phyloP scores from a whole-genome alignment of 2,797 vertebrate species.

The Coendou prehensilis region DNA sequence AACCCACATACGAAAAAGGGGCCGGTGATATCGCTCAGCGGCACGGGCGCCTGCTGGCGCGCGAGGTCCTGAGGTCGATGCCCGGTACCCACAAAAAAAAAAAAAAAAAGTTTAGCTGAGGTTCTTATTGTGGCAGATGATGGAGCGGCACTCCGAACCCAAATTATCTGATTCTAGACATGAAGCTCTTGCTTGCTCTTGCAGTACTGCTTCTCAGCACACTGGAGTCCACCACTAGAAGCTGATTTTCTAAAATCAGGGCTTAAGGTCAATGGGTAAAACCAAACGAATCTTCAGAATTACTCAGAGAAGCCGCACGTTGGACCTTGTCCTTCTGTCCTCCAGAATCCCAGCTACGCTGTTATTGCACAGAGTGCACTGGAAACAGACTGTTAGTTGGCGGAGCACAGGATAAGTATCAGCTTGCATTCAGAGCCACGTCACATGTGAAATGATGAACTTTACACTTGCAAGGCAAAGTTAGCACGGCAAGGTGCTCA shows the following conservation, averaged over 20 bases:
- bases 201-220: neutral
- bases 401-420: neutral
- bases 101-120: neutral
- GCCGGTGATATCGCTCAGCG: no score
- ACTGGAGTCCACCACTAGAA: neutral
- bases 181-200: neutral
- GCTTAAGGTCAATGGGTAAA: neutral
- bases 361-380: neutral
- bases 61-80: no score
- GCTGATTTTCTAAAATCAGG: neutral
- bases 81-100: no score
- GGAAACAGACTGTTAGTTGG: neutral
- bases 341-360: neutral
- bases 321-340: neutral
- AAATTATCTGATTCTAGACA: neutral
- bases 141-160: neutral
- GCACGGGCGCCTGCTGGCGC: no score
- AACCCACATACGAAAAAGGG: no score
- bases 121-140: neutral
- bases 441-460: neutral
- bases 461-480: neutral
- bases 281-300: neutral
- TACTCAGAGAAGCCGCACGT: neutral
- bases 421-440: neutral
- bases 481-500: neutral